A percentile compares a stretch with the other conserved stretches of the same genome.
Evolutionary conservation across 2,797 vertebrate species (phyloP).

Genomic region (Pipistrellus kuhlii): DNA sequence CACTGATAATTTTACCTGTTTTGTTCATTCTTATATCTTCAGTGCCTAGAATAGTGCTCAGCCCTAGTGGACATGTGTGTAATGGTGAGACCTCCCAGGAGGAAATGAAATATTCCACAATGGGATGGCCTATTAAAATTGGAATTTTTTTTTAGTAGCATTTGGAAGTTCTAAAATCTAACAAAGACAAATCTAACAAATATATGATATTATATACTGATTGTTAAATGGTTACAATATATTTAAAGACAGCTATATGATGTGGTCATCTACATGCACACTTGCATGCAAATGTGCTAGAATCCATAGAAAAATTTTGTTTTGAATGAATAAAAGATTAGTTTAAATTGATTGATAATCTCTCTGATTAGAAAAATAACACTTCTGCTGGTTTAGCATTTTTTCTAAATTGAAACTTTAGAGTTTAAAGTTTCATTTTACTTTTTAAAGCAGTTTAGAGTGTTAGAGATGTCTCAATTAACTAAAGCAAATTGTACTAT

Average conservation of each 20-base stretch:
- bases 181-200: neutral
- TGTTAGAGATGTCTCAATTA: neutral
- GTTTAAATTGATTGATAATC: neutral
- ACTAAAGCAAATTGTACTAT: constrained; percentile 9
- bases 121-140: neutral
- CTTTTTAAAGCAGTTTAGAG: neutral
- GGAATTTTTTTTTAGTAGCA: neutral
- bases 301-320: neutral
- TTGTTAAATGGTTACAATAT: constrained; percentile 14
- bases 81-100: neutral
- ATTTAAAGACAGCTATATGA: neutral
- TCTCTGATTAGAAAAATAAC: constrained; percentile 50
- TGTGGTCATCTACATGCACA: neutral
- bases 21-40: neutral
- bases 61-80: neutral
- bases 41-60: constrained; percentile 10
- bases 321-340: constrained; percentile 33
- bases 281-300: constrained; percentile 40
- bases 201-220: neutral
- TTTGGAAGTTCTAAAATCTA: constrained; percentile 53
- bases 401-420: neutral
- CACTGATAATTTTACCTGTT: constrained; percentile 28
- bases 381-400: constrained; percentile 36
- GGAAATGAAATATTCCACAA: neutral
- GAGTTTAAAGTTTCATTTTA: constrained; percentile 44